Percentiles rank a stretch among this genome's conserved stretches.
Conservation (phyloP, 2,113 vertebrate species). For the Zosterops hypoxanthus region DNA sequence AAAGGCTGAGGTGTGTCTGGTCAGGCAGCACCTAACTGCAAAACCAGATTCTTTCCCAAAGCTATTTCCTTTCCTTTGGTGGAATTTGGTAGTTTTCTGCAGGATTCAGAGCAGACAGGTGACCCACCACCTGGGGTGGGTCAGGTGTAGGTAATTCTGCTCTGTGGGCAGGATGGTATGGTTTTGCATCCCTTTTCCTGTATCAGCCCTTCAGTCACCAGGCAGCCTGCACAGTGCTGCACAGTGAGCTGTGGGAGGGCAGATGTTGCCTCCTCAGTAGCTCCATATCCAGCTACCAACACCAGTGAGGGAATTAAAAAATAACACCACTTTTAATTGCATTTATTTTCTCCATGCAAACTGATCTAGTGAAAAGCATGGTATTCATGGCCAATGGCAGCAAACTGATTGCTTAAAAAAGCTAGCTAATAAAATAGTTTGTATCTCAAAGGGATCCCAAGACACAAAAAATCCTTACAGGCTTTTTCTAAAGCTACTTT, state of each 20-base stretch:
- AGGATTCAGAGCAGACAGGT: fast-evolving
- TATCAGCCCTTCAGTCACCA: too few relatives aligned
- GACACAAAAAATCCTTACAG: neutral
- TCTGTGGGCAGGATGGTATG: neutral
- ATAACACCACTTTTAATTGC: neutral
- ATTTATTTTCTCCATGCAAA: neutral
- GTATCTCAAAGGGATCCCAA: neutral
- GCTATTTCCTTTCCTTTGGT: neutral
- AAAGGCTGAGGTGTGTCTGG: neutral
- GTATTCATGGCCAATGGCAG: neutral
- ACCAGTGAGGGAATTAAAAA: neutral
- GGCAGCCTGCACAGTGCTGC: neutral
- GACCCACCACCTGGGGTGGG: too few relatives aligned
- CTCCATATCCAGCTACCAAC: neutral
- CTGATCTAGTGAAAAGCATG: neutral
- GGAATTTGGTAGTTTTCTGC: neutral
- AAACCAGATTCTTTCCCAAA: neutral
- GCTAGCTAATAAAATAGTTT: neutral
- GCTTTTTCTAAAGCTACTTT: neutral
- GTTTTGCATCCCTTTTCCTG: neutral
- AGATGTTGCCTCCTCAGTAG: neutral
- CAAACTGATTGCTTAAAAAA: neutral
- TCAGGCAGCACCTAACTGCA: neutral
- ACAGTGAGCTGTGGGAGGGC: neutral
- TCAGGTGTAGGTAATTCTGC: neutral